Evolutionary conservation across 2,113 vertebrate genomes (phyloP).

Genomic region (Syngnathus scovelli): DNA sequence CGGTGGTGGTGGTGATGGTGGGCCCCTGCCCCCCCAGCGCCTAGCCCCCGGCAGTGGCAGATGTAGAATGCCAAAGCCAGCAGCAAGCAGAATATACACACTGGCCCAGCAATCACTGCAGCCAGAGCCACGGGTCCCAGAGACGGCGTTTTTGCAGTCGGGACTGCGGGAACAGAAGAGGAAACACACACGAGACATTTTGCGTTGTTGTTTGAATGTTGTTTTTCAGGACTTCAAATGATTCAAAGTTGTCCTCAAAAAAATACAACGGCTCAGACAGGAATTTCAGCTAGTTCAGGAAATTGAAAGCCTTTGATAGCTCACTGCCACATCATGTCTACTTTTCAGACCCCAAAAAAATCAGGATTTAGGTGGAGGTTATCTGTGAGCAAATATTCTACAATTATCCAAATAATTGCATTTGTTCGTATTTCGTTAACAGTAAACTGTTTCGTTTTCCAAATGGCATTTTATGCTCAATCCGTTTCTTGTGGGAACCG

Average conservation of each 20-base stretch:
- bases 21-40: constrained; percentile 71
- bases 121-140: constrained; percentile 90
- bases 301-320: too few relatives aligned
- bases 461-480: background rate
- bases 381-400: too few relatives aligned
- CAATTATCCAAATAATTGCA: too few relatives aligned
- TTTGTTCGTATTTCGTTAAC: background rate
- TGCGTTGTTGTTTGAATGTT: too few relatives aligned
- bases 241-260: background rate
- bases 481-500: background rate
- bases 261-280: background rate
- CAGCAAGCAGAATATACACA: constrained; percentile 91
- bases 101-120: constrained; percentile 88
- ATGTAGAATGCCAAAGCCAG: constrained; percentile 89
- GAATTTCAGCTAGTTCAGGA: too few relatives aligned
- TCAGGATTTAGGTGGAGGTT: too few relatives aligned
- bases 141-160: constrained; percentile 52
- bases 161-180: constrained; percentile 25
- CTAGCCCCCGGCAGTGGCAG: constrained; percentile 78
- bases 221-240: too few relatives aligned
- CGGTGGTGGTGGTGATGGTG: constrained; percentile 92
- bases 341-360: too few relatives aligned
- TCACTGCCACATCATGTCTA: background rate
- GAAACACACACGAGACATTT: background rate
- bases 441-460: background rate